Conservation (phyloP, 2,797 vertebrate genomes). For the Melanotaenia trifasciata region DNA sequence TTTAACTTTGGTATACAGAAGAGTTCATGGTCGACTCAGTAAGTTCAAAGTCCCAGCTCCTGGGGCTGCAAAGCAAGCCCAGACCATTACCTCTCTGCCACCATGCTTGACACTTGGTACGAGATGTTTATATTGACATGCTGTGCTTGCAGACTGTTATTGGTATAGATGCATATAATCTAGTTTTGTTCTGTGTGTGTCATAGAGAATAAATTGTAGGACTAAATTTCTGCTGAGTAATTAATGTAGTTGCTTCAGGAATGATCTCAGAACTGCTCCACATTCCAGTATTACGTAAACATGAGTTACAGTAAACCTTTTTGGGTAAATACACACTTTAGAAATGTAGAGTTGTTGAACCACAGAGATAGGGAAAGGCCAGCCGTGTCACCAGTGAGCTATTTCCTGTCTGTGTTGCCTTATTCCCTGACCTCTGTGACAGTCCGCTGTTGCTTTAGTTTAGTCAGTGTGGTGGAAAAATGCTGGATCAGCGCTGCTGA, state of each 20-base stretch:
- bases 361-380: constrained; percentile 47
- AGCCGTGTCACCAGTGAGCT: constrained; percentile 35
- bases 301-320: constrained; percentile 24
- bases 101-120: not conserved
- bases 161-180: too few relatives aligned
- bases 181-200: too few relatives aligned
- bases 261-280: not conserved
- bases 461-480: constrained; percentile 17
- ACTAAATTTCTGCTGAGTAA: not conserved
- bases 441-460: constrained; percentile 6
- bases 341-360: constrained; percentile 20
- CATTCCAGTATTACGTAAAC: constrained; percentile 45
- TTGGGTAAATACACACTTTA: constrained; percentile 23
- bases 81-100: not conserved
- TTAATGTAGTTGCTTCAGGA: not conserved
- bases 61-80: not conserved
- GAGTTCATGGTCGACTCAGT: not conserved
- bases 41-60: too few relatives aligned
- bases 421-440: constrained; percentile 38
- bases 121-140: too few relatives aligned
- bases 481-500: constrained; percentile 25
- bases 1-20: not conserved
- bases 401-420: constrained; percentile 55
- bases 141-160: not conserved
- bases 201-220: too few relatives aligned